Evolutionary conservation across 1,140 invertebrate genomes (phyloP), one percentile per base, ranked within the genome.

Genomic region (Condylostylus longicornis): DNA sequence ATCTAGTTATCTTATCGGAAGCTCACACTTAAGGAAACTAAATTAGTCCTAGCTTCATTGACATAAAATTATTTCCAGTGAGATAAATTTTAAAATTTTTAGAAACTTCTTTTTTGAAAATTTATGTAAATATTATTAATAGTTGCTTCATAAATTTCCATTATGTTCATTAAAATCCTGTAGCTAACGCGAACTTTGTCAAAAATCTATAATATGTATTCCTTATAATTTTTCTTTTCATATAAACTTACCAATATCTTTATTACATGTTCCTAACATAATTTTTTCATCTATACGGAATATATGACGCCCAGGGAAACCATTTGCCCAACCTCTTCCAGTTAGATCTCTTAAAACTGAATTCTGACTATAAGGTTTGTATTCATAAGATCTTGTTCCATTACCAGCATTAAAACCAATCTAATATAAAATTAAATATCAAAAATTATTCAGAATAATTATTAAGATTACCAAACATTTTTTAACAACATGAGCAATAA

Each of bases 321-420:
- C 77, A 48, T 94, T 94, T 1, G 76, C 86, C 71, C 76, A 88
- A 14, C 89, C 90, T 49, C 84, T 71, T 9, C 74, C 71, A 0
- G 77, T 73, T 33, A 94, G 64, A 63, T 90, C 82, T 41, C 82
- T 67, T 8, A 93, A 69, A 14, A 86, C 82, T 18, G 84, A 78
- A 20, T 71, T 68, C 63, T 93, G 88, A 30, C 87, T 91, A 61
- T 90, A 94, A 0, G 89, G 89, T 36, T 70, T 73, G 56, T 93
- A 93, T 61, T 91, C 84, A 58, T 79, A 91, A 39, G 77, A 77
- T 53, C 79, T 72, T 2, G 88, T 96, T 12, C 85, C 89, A 53
- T 96, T 96, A 37, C 90, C 90, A 35, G 82, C 89, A 55, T 96
- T 95, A 62, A 95, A 96, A 23, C 90, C 90, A 49, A 95, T 75